Evolutionary conservation across 2,797 vertebrate species (phyloP).

Genomic region (Buceros bicornis): DNA sequence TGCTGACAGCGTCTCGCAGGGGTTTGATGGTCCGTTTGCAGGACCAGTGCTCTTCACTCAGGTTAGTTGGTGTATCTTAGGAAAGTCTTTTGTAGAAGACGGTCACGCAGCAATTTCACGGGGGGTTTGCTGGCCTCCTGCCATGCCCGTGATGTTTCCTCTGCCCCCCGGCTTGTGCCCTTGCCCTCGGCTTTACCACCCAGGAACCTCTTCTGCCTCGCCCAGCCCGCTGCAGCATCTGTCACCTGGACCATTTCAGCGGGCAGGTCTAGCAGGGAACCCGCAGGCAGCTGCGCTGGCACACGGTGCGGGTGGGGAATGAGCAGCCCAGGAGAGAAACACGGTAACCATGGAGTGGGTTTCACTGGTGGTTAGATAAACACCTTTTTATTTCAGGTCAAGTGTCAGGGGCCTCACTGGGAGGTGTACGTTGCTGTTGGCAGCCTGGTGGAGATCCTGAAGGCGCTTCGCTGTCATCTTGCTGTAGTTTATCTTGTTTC

Average conservation of each 20-base stretch:
- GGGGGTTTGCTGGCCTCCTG: not conserved
- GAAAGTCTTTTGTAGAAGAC: not conserved
- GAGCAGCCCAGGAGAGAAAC: not conserved
- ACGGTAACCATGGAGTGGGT: not conserved
- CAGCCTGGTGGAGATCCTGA: not conserved
- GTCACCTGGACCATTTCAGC: not conserved
- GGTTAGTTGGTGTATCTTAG: not conserved
- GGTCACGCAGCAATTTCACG: not conserved
- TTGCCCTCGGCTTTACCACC: not conserved
- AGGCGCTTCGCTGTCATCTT: not conserved
- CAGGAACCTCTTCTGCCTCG: not conserved
- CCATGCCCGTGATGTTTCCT: accelerated
- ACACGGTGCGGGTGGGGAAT: accelerated
- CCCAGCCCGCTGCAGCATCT: not conserved
- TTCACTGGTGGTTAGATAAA: not conserved
- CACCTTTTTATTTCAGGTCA: not conserved
- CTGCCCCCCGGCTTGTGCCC: not conserved
- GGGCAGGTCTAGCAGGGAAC: accelerated
- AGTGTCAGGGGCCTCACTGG: too few species aligned
- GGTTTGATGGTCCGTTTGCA: not conserved
- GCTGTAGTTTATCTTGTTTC: not conserved
- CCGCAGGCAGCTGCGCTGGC: not conserved
- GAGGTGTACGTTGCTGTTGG: accelerated
- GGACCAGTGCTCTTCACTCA: not conserved
- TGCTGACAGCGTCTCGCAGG: not conserved